A percentile compares a stretch with the other conserved stretches of the same genome.
Conservation (phyloP, 2,797 vertebrate species). For the Pipistrellus nathusii region DNA sequence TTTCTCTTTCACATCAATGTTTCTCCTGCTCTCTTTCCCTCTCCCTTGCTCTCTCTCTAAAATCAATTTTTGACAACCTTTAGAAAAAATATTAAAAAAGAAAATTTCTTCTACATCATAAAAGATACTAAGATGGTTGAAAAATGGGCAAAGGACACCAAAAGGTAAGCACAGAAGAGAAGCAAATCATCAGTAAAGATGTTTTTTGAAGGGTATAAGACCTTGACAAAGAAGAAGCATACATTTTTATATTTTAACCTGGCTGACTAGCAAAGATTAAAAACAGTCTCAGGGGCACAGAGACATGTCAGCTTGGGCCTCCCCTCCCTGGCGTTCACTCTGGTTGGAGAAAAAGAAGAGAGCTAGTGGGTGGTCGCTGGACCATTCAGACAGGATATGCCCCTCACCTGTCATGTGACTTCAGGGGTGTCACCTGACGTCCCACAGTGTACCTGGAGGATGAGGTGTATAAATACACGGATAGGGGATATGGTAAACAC, state of each 20-base stretch:
- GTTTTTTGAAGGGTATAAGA: background rate
- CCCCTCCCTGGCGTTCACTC: background rate
- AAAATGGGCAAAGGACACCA: slow-evolving; percentile 18
- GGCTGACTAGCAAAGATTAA: background rate
- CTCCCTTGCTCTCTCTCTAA: background rate
- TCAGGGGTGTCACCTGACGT: background rate
- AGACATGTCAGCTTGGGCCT: background rate
- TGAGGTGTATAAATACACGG: background rate
- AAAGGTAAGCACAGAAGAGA: background rate
- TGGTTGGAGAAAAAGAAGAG: background rate
- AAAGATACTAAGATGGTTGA: background rate
- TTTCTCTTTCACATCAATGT: background rate
- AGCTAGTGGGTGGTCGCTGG: background rate
- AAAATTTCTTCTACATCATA: background rate
- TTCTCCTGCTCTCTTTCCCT: background rate
- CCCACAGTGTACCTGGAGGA: background rate
- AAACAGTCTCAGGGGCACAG: background rate
- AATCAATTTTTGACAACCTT: background rate
- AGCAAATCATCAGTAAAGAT: background rate
- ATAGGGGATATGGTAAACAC: background rate
- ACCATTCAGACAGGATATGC: background rate
- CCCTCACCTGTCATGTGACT: background rate
- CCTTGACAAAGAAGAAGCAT: background rate
- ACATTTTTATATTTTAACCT: background rate
- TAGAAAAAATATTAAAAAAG: background rate